Evolutionary conservation across 2,797 vertebrate species (phyloP).

Genomic region (Thaleichthys pacificus): DNA sequence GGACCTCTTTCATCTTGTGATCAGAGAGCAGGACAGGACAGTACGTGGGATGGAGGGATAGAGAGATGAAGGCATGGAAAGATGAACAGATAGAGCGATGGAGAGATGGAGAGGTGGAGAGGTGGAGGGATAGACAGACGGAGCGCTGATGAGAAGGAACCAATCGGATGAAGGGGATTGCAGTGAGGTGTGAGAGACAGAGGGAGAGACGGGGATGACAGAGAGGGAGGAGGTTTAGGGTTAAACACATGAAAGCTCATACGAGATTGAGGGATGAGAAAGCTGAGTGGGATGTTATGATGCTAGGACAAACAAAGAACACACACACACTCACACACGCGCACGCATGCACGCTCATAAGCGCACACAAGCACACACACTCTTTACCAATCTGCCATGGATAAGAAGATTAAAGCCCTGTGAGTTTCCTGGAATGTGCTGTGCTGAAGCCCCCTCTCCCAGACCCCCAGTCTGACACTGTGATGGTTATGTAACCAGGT

Average conservation of each 20-base stretch:
- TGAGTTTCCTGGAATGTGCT: slow-evolving; percentile 72
- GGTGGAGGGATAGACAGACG: slow-evolving; percentile 16
- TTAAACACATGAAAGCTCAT: slow-evolving; percentile 16
- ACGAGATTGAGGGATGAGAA: slow-evolving; percentile 30
- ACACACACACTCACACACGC: not conserved
- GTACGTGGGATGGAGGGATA: slow-evolving; percentile 27
- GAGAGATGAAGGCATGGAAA: slow-evolving; percentile 1
- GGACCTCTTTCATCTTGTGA: slow-evolving; percentile 62
- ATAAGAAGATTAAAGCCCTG: slow-evolving; percentile 75
- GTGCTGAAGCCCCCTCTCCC: slow-evolving; percentile 49
- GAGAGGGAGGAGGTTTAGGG: slow-evolving; percentile 28
- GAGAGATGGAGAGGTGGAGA: too few relatives aligned
- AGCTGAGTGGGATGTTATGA: slow-evolving; percentile 18
- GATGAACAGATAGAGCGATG: too few relatives aligned
- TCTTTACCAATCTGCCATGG: slow-evolving; percentile 67
- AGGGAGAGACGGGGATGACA: slow-evolving; percentile 23
- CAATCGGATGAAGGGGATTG: slow-evolving; percentile 38
- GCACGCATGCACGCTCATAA: slow-evolving; percentile 1
- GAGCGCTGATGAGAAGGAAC: slow-evolving; percentile 56
- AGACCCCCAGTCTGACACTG: slow-evolving; percentile 41
- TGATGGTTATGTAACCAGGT: slow-evolving; percentile 62
- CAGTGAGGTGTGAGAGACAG: slow-evolving; percentile 34
- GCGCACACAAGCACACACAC: slow-evolving; percentile 40
- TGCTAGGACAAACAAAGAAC: slow-evolving; percentile 14
- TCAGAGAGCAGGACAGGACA: slow-evolving; percentile 46